These are phyloP conservation scores for Galago senegalensis DNA, from an alignment of 2,797 vertebrate species.

Conservation along the genomic window DNA sequence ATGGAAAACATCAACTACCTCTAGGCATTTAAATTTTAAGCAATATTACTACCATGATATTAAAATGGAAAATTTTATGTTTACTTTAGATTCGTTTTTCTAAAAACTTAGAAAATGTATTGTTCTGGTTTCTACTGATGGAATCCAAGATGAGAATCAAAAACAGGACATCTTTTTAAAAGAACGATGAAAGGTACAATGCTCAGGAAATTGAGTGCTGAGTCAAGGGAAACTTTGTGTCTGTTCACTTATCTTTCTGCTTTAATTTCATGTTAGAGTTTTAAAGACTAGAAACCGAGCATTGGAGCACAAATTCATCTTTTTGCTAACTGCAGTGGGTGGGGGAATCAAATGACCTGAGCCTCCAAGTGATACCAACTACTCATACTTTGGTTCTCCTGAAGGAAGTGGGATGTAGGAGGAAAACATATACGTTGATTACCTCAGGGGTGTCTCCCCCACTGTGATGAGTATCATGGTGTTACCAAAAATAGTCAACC, in stretches of 20 bases:
- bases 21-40: constrained; percentile 38
- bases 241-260: constrained; percentile 24
- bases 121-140: background rate
- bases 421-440: background rate
- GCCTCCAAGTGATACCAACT: background rate
- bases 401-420: background rate
- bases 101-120: background rate
- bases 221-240: constrained; percentile 54
- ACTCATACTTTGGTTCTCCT: background rate
- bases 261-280: constrained; percentile 31
- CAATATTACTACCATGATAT: background rate
- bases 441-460: background rate
- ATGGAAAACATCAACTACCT: background rate
- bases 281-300: background rate
- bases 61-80: constrained; percentile 10
- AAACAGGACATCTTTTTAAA: constrained; percentile 33
- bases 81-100: constrained; percentile 32
- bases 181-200: constrained; percentile 9
- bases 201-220: constrained; percentile 52
- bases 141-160: constrained; percentile 50
- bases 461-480: background rate
- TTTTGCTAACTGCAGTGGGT: background rate
- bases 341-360: background rate
- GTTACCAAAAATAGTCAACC: background rate
- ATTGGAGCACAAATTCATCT: background rate